Conservation (phyloP, 2,797 vertebrate species). For the Leptodactylus fallax region DNA sequence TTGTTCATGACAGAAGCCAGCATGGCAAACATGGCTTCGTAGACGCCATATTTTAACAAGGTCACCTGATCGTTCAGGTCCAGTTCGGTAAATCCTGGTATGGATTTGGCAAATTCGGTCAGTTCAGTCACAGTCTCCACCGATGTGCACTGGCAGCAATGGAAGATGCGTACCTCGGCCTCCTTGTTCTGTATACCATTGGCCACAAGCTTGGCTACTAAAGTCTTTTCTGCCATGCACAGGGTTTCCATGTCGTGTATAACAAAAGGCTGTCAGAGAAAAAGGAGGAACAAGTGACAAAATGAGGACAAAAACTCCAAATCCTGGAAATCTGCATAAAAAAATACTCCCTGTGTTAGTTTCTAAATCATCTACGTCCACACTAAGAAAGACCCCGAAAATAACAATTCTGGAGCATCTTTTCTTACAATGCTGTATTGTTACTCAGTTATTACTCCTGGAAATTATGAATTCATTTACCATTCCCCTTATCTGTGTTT, state of each 20-base stretch:
- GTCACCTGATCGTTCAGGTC: constrained; percentile 97
- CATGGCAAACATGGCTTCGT: constrained; percentile 94
- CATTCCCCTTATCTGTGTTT: too few relatives aligned
- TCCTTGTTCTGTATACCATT: constrained; percentile 86
- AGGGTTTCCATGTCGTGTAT: constrained; percentile 96
- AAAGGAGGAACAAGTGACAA: background rate
- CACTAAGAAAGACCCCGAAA: too few relatives aligned
- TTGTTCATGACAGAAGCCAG: constrained; percentile 97
- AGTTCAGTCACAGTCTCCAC: constrained; percentile 94
- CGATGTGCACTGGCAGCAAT: constrained; percentile 91
- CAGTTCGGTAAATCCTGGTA: constrained; percentile 88
- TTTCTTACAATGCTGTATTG: background rate
- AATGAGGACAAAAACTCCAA: background rate
- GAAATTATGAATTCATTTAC: background rate
- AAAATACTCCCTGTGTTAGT: too few relatives aligned
- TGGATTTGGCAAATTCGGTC: constrained; percentile 94
- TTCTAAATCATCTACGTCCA: too few relatives aligned
- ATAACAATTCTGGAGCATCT: background rate
- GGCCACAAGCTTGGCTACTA: constrained; percentile 84
- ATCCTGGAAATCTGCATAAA: too few relatives aligned
- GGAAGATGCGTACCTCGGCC: constrained; percentile 89
- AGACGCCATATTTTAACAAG: constrained; percentile 90
- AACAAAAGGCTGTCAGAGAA: constrained; percentile 84
- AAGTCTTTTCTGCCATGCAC: constrained; percentile 88
- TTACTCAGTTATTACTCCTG: background rate